phyloP scores from a whole-genome alignment of 2,888 invertebrate genomes.

The Andrena camellia region DNA sequence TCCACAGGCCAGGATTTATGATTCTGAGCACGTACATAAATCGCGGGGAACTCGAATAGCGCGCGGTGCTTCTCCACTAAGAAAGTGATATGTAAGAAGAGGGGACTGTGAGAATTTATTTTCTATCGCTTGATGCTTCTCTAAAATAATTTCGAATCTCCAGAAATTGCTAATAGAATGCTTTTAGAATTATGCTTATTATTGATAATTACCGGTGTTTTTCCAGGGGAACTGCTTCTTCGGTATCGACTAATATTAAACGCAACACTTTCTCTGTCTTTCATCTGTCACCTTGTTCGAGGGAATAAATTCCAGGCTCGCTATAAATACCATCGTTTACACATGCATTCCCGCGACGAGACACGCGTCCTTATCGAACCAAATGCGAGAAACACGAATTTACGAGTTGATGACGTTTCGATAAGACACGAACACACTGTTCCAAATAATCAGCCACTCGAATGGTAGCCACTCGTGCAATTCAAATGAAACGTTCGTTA shows the following conservation, averaged over 20 bases:
- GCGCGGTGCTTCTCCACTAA: neutral
- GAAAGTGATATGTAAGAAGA: neutral
- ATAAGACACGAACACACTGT: slow-evolving; percentile 15
- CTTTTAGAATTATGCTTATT: too few relatives aligned
- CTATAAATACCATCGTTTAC: slow-evolving; percentile 39
- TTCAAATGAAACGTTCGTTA: too few relatives aligned
- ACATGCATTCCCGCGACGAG: slow-evolving; percentile 8
- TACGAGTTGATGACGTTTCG: slow-evolving; percentile 12
- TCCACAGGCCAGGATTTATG: slow-evolving; percentile 13
- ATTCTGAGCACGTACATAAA: neutral
- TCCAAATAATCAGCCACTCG: neutral
- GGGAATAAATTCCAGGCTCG: slow-evolving; percentile 1
- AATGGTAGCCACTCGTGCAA: too few relatives aligned
- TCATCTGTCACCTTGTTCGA: slow-evolving; percentile 6
- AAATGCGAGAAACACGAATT: slow-evolving; percentile 11
- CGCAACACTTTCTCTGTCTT: slow-evolving; percentile 33
- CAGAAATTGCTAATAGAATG: too few relatives aligned
- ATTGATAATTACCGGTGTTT: neutral
- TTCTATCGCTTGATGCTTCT: too few relatives aligned
- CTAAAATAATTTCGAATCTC: too few relatives aligned
- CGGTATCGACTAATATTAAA: neutral
- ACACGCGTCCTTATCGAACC: slow-evolving; percentile 39
- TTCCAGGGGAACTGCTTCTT: neutral
- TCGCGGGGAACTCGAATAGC: neutral
- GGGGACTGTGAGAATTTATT: neutral